Percentiles rank a stretch among this genome's conserved stretches.
Evolutionary conservation across 2,113 vertebrate species (phyloP).

Genomic region (Jacana jacana): DNA sequence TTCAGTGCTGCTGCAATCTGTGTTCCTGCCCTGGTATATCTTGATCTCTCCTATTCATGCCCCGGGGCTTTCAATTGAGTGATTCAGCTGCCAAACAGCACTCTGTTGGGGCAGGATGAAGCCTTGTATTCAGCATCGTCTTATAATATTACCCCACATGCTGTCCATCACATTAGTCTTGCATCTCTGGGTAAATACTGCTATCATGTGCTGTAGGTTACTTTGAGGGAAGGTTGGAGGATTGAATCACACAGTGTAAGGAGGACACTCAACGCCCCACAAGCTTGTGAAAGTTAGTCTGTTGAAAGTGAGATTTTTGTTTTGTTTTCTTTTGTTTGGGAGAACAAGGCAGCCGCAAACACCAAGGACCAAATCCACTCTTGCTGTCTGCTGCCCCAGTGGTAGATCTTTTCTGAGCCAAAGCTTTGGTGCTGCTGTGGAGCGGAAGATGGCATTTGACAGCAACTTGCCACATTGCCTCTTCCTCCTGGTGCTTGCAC

Average conservation of each 20-base stretch:
- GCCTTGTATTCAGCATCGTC: not conserved
- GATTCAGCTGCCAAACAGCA: not conserved
- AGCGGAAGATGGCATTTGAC: not conserved
- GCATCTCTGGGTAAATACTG: not conserved
- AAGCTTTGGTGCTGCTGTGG: not conserved
- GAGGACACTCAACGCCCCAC: not conserved
- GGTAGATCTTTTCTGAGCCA: not conserved
- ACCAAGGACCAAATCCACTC: not conserved
- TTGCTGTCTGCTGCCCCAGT: rapidly evolving
- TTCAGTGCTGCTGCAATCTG: not conserved
- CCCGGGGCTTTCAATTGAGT: not conserved
- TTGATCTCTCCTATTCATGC: not conserved
- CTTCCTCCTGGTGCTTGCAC: not conserved
- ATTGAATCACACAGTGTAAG: not conserved
- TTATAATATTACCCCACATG: not conserved
- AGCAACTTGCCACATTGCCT: not conserved
- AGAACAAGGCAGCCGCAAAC: not conserved
- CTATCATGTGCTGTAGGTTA: rapidly evolving
- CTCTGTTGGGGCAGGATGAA: not conserved
- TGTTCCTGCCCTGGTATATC: not conserved
- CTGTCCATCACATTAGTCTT: rapidly evolving
- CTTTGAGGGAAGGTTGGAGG: not conserved
- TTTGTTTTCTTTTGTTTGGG: not conserved
- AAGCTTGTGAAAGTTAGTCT: not conserved
- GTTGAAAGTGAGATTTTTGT: not conserved